Evolutionary conservation across 2,797 vertebrate species (phyloP).

Genomic region (Pterois miles): DNA sequence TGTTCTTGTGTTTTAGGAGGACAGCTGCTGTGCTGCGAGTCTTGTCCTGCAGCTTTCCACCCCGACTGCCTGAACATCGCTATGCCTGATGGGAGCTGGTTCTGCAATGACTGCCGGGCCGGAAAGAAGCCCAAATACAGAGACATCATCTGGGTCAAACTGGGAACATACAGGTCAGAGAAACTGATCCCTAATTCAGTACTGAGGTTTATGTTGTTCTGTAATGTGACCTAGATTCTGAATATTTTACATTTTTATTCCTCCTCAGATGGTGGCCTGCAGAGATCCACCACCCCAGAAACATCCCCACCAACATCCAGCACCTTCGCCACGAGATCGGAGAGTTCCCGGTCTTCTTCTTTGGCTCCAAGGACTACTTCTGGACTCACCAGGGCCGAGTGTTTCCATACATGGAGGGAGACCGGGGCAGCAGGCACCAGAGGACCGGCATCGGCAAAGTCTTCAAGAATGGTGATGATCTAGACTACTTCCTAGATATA

Average conservation of each 20-base stretch:
- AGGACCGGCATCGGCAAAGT: constrained; percentile 94
- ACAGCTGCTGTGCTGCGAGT: constrained; percentile 95
- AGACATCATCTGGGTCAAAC: constrained; percentile 98
- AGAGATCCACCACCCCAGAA: constrained; percentile 96
- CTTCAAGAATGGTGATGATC: constrained; percentile 92
- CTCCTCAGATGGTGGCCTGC: constrained; percentile 96
- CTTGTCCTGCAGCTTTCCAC: constrained; percentile 97
- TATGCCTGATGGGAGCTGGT: constrained; percentile 99
- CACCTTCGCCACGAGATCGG: constrained; percentile 97
- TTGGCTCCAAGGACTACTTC: constrained; percentile 98
- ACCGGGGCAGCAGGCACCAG: constrained; percentile 93
- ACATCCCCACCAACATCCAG: constrained; percentile 97
- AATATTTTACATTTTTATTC: not conserved
- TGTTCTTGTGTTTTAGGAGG: constrained; percentile 84
- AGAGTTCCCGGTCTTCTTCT: constrained; percentile 99
- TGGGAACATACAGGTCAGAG: constrained; percentile 95
- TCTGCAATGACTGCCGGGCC: constrained; percentile 95
- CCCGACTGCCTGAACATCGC: constrained; percentile 97
- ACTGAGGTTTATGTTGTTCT: not conserved
- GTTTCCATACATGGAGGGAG: constrained; percentile 98
- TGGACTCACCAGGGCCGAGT: constrained; percentile 98
- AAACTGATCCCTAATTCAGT: not conserved
- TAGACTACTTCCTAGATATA: not conserved
- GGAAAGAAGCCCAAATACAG: constrained; percentile 96
- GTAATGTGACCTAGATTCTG: not conserved